Evolutionary conservation across 2,888 invertebrate genomes (phyloP), one percentile per base, ranked within the genome.

Genomic region (Anthrax anthrax): DNA sequence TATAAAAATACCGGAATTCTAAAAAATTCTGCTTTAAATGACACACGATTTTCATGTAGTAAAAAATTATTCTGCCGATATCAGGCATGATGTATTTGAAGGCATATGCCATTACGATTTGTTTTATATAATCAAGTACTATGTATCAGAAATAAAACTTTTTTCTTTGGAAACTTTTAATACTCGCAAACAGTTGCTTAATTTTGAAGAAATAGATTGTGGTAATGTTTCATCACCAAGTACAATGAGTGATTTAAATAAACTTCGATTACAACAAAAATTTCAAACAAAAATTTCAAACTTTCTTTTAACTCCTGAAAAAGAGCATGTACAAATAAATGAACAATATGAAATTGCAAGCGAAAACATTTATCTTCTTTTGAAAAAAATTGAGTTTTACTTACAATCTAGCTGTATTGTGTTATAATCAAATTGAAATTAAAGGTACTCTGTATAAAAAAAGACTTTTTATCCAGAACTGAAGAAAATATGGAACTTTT

Each of bases 31-130:
- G 43, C 47, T 41, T 47, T 50, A 37, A 52, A 52, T 46, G 18
- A 34, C 2, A 49, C n/a, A 42, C 12, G 47, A 46, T 1, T 51
- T 48, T 47, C 50, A 51, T 40, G 50, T 46, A 4, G 43, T 43
- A 5, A 43, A 43, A 39, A 43, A 43, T 43, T 39, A 19, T 39
- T 34, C n/a, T 10, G 32, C 23, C 10, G 43, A 43, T 34, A 8
- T 17, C 8, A 47, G 39, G 47, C 47, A 47, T 29, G 47, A 47
- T 14, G 13, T 47, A 3, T 43, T 47, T 23, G 37, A 43, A 16
- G 47, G 47, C 6, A 19, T 43, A 6, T 47, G 47, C 18, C 39
- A 40, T 17, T 47, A 47, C 12, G 37, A 40, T 27, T 23, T 43
- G 9, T 23, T 27, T 14, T 8, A 43, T 6, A 42, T 42, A n/a